phyloP scores from a whole-genome alignment of 2,797 vertebrate genomes.

The Chrosomus eos region DNA sequence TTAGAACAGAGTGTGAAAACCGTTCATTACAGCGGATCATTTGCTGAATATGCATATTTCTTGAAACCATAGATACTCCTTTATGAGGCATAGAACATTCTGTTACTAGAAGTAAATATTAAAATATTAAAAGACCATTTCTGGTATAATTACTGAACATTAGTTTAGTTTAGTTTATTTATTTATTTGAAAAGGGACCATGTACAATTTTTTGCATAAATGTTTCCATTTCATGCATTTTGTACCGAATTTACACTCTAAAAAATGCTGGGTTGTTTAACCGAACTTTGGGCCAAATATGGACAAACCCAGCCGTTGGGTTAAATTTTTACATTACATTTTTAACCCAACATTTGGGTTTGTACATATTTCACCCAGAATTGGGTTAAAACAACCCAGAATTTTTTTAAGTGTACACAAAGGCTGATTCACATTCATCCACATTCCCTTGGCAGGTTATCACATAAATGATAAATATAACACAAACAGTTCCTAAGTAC shows the following conservation, averaged over 20 bases:
- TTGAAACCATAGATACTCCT: background rate
- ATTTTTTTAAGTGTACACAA: too few relatives aligned
- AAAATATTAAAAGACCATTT: too few relatives aligned
- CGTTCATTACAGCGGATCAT: background rate
- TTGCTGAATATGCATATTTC: background rate
- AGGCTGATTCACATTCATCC: background rate
- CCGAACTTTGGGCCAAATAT: too few relatives aligned
- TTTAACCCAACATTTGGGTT: too few relatives aligned
- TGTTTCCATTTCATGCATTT: background rate
- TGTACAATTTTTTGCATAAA: background rate
- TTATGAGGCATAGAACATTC: background rate
- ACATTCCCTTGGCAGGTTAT: too few relatives aligned
- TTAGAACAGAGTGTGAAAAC: constrained; percentile 2
- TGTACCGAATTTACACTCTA: background rate
- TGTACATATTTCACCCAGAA: too few relatives aligned
- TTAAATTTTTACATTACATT: too few relatives aligned
- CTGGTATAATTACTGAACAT: background rate
- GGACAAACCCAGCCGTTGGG: too few relatives aligned
- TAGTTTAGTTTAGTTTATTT: too few relatives aligned
- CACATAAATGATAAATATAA: background rate
- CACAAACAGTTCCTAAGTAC: background rate
- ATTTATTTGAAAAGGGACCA: background rate
- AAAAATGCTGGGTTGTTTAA: too few relatives aligned
- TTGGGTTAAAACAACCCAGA: too few relatives aligned
- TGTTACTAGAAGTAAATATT: background rate